These are phyloP conservation scores for Oryzias dopingdopingensis DNA, from an alignment of 2,797 vertebrate species.

Conservation along the genomic window DNA sequence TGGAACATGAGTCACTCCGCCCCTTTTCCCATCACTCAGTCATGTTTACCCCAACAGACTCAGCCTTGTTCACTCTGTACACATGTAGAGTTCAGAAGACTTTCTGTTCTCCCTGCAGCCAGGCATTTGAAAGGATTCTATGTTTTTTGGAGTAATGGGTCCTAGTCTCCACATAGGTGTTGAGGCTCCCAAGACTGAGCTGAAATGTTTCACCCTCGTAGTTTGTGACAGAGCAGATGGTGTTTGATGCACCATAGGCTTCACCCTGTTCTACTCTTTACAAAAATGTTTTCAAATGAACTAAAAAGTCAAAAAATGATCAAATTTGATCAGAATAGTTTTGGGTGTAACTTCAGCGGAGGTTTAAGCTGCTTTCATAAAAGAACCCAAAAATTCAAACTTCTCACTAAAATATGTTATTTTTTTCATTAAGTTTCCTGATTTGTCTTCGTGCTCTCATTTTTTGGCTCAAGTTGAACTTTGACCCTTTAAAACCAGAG, in stretches of 20 bases:
- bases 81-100: constrained; percentile 30
- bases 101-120: constrained; percentile 63
- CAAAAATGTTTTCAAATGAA: too few relatives aligned
- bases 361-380: too few relatives aligned
- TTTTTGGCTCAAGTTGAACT: too few relatives aligned
- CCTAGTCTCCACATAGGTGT: constrained; percentile 35
- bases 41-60: constrained; percentile 44
- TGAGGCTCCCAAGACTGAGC: constrained; percentile 2
- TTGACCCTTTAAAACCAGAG: too few relatives aligned
- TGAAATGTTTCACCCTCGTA: constrained; percentile 7
- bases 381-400: too few relatives aligned
- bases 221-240: not conserved
- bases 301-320: too few relatives aligned
- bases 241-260: not conserved
- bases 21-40: constrained; percentile 17
- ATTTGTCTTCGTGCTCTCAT: too few relatives aligned
- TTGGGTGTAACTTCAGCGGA: too few relatives aligned
- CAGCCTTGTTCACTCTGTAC: constrained; percentile 50
- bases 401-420: too few relatives aligned
- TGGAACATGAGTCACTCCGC: constrained; percentile 23
- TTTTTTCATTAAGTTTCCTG: too few relatives aligned
- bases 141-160: constrained; percentile 81
- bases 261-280: not conserved
- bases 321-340: too few relatives aligned
- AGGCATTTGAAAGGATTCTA: constrained; percentile 88